phyloP scores from a whole-genome alignment of 2,888 invertebrate species.

The Drosophila phalerata region DNA sequence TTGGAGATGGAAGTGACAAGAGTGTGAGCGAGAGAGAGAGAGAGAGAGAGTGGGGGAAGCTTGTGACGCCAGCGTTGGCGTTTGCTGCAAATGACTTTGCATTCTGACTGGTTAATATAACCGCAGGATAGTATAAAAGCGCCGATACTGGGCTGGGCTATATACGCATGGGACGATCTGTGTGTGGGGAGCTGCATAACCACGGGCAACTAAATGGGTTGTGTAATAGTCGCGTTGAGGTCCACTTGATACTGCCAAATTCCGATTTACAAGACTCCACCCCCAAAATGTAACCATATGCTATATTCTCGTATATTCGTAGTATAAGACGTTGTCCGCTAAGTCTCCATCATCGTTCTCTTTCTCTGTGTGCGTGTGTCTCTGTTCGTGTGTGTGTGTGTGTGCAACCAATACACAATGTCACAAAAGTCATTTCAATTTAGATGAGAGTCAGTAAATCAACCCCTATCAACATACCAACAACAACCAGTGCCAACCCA shows the following conservation, averaged over 20 bases:
- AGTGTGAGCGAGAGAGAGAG: neutral
- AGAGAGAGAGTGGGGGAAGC: slow-evolving; percentile 18
- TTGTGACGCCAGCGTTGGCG: slow-evolving; percentile 42
- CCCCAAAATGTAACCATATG: slow-evolving; percentile 55
- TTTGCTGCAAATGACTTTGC: slow-evolving; percentile 79
- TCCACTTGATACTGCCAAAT: slow-evolving; percentile 18
- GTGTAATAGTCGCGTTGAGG: slow-evolving; percentile 55
- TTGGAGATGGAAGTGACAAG: neutral
- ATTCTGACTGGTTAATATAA: slow-evolving; percentile 85
- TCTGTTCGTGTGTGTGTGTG: slow-evolving; percentile 22
- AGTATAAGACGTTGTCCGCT: slow-evolving; percentile 50
- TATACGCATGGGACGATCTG: neutral
- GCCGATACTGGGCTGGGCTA: slow-evolving; percentile 39
- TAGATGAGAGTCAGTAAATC: slow-evolving; percentile 85
- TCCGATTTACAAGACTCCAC: slow-evolving; percentile 74
- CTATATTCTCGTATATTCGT: neutral
- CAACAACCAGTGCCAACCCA: slow-evolving; percentile 62
- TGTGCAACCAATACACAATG: slow-evolving; percentile 75
- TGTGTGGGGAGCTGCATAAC: slow-evolving; percentile 24
- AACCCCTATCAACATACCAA: slow-evolving; percentile 84
- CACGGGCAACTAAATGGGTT: slow-evolving; percentile 60
- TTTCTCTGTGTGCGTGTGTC: slow-evolving; percentile 6
- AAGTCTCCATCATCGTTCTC: slow-evolving; percentile 22
- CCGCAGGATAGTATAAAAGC: slow-evolving; percentile 82
- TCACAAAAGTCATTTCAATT: slow-evolving; percentile 84